A percentile compares a stretch with the other conserved stretches of the same genome.
Evolutionary conservation across 2,888 invertebrate species (phyloP).

Genomic region (Phlogophora meticulosa): DNA sequence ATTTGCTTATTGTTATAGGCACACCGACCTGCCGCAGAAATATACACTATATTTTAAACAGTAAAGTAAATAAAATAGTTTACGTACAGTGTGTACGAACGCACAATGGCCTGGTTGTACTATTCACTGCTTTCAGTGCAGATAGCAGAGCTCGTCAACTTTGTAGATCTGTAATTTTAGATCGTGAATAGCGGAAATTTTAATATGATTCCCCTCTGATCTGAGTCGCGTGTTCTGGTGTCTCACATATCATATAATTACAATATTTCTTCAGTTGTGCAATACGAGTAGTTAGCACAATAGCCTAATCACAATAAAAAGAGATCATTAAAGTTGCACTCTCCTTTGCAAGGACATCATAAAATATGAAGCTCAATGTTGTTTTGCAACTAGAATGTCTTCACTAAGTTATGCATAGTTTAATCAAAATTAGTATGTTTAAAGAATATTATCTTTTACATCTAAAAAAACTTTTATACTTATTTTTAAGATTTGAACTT

Average conservation of each 20-base stretch:
- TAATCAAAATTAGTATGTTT: slow-evolving; percentile 33
- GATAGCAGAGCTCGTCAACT: slow-evolving; percentile 52
- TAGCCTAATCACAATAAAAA: slow-evolving; percentile 41
- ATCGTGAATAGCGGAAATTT: slow-evolving; percentile 55
- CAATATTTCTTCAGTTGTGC: slow-evolving; percentile 31
- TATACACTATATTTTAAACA: slow-evolving; percentile 50
- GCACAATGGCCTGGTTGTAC: slow-evolving; percentile 37
- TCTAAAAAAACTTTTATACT: not conserved
- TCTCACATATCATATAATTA: slow-evolving; percentile 23
- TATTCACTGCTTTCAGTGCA: slow-evolving; percentile 28
- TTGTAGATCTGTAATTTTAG: slow-evolving; percentile 60
- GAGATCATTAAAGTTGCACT: slow-evolving; percentile 32
- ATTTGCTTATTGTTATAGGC: slow-evolving; percentile 59
- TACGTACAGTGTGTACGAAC: slow-evolving; percentile 2
- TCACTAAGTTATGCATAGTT: slow-evolving; percentile 30
- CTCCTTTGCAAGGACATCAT: slow-evolving; percentile 19
- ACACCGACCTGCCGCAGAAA: slow-evolving; percentile 46
- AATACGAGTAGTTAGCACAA: slow-evolving; percentile 19
- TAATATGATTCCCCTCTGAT: slow-evolving; percentile 56
- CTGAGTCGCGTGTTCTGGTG: not conserved
- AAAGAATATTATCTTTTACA: slow-evolving; percentile 3
- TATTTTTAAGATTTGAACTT: slow-evolving; percentile 21
- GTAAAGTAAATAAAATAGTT: slow-evolving; percentile 40
- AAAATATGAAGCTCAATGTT: slow-evolving; percentile 23
- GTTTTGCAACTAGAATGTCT: slow-evolving; percentile 26